Percentiles rank a stretch among this genome's conserved stretches.
Conservation (phyloP, 2,113 vertebrate species). For the Balaenoptera acutorostrata region DNA sequence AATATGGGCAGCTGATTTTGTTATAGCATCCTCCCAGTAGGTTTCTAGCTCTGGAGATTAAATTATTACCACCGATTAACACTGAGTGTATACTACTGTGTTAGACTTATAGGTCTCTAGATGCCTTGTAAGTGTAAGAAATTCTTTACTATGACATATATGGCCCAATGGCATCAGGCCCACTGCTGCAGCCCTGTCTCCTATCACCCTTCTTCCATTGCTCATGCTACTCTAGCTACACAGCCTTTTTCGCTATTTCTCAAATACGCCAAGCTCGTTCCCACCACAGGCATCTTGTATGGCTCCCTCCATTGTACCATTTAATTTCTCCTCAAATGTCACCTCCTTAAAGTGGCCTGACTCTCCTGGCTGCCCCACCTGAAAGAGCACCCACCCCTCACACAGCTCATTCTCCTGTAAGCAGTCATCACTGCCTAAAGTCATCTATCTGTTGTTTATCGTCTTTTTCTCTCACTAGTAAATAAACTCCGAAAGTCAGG, state of each 20-base stretch:
- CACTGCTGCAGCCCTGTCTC: not conserved
- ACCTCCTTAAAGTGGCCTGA: not conserved
- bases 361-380: not conserved
- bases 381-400: not conserved
- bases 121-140: not conserved
- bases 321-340: not conserved
- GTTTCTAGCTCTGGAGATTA: not conserved
- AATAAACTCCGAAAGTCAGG: not conserved
- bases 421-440: not conserved
- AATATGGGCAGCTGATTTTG: not conserved
- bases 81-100: not conserved
- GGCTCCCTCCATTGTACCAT: not conserved
- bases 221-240: not conserved
- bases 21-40: not conserved
- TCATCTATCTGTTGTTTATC: not conserved
- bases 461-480: not conserved
- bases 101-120: not conserved
- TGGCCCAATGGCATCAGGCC: not conserved
- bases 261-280: not conserved
- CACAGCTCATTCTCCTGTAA: not conserved
- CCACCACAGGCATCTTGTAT: not conserved
- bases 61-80: not conserved
- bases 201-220: too few relatives aligned
- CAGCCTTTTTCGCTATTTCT: not conserved
- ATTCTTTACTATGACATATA: not conserved